phyloP scores from a whole-genome alignment of 2,888 invertebrate genomes.

The Timandra comae region DNA sequence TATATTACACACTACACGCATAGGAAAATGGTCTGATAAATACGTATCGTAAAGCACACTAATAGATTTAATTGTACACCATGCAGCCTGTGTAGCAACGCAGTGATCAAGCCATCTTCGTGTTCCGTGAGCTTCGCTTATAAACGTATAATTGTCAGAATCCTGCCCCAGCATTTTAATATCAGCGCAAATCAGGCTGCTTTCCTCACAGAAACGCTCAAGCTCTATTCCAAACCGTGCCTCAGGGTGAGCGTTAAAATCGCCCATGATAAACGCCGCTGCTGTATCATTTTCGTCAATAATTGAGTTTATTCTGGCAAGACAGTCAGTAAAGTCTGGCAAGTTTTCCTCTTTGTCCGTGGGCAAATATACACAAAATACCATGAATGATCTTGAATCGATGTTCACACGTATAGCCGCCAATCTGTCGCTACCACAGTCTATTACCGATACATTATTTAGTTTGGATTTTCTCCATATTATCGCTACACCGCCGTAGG shows the following conservation, averaged over 20 bases:
- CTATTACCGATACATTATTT: constrained; percentile 14
- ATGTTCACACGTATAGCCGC: constrained; percentile 8
- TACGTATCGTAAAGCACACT: neutral
- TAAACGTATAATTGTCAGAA: constrained; percentile 14
- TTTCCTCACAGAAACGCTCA: constrained; percentile 15
- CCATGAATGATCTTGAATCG: constrained; percentile 9
- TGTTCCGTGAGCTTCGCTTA: constrained; percentile 14
- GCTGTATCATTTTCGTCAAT: constrained; percentile 11
- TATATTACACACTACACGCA: neutral
- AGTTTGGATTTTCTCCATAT: constrained; percentile 21
- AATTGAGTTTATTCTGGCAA: constrained; percentile 15
- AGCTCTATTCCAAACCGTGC: constrained; percentile 17
- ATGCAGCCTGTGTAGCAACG: neutral
- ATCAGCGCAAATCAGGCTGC: constrained; percentile 20
- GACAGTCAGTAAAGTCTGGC: constrained; percentile 16
- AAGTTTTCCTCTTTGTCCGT: constrained; percentile 17
- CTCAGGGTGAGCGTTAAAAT: constrained; percentile 23
- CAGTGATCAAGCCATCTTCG: constrained; percentile 3
- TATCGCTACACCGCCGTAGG: constrained; percentile 14
- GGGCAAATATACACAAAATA: constrained; percentile 24
- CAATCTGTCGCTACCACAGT: constrained; percentile 14
- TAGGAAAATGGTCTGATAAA: neutral
- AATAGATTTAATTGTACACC: neutral
- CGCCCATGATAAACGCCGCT: constrained; percentile 16
- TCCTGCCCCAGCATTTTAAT: constrained; percentile 6